Evolutionary conservation across 1,140 invertebrate species (phyloP), one percentile per base, ranked within the genome.

Genomic region (Zelostemma sp.): DNA sequence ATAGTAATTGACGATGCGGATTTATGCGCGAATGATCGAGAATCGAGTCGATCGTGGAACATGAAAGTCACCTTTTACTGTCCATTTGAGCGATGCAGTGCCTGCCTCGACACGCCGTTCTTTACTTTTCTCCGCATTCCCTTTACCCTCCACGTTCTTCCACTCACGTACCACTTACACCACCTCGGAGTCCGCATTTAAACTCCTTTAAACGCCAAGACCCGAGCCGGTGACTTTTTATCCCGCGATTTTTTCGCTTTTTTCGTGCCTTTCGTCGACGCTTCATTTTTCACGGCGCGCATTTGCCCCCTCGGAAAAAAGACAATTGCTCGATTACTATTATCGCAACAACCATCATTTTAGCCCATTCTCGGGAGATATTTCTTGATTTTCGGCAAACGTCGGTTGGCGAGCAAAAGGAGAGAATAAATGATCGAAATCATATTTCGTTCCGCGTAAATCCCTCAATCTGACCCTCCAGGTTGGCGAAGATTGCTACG

Each of bases 51-150:
- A 58, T 57, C 57, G 41, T 45, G 15, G 31, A 58, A 53, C 54
- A 48, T 65, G 56, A 54, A 65, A 53, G 28, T 65, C 18, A 33
- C 43, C 41, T 58, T 65, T 65, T 58, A 58, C 54, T 51, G 49
- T 40, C 49, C 56, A 58, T 65, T 65, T 65, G 54, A 57, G 49
- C 41, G 62, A 53, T 53, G 31, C 62, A 53, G 47, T 53, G 54
- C 53, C 53, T 58, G 54, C 50, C 62, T 53, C 47, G 62, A 65
- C 62, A 58, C 62, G 48, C 58, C 62, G 55, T 65, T 65, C 48
- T 58, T 58, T 58, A 58, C 43, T 51, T 50, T 16, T 50, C 17
- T 25, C 60, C 54, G 51, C 53, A 35, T 51, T 51, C 61, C 48
- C 19, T 28, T 46, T 56, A 46, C 40, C n/a, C n/a, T n/a, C n/a